phyloP scores from a whole-genome alignment of 2,113 vertebrate genomes.

The Urocitellus parryii region DNA sequence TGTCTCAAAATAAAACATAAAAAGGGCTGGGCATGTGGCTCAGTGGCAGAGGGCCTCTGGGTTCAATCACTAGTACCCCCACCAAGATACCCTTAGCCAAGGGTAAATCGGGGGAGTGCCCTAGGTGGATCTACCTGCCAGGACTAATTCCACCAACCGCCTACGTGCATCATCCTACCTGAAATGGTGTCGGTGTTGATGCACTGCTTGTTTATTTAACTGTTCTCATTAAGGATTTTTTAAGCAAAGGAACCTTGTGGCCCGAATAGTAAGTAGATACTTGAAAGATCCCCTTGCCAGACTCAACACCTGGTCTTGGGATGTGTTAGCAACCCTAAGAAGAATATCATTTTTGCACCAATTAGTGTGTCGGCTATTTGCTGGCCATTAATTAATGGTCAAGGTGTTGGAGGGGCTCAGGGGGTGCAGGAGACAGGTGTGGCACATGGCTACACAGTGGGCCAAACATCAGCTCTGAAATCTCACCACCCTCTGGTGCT shows the following conservation, averaged over 20 bases:
- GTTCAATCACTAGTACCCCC: no score
- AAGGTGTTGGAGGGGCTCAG: not conserved
- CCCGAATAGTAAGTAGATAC: constrained; percentile 40
- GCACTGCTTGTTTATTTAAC: not conserved
- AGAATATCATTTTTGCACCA: not conserved
- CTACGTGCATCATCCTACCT: not conserved
- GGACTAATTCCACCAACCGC: not conserved
- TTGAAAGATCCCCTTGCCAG: constrained; percentile 12
- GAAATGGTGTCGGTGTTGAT: not conserved
- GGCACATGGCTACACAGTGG: no score
- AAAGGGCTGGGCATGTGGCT: no score
- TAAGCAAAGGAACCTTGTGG: not conserved
- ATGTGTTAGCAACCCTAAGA: not conserved
- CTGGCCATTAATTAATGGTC: not conserved
- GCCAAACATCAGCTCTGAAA: constrained; percentile 53
- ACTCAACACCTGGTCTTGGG: constrained; percentile 25
- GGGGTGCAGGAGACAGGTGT: not conserved
- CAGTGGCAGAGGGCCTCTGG: no score
- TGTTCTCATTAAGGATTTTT: constrained; percentile 47
- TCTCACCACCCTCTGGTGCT: constrained; percentile 9
- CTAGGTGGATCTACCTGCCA: not conserved
- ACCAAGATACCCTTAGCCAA: no score
- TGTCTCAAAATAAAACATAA: no score
- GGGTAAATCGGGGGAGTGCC: not conserved
- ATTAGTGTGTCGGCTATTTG: not conserved